phyloP scores from a whole-genome alignment of 1,140 invertebrate species.

The Trigoniulus corallinus region DNA sequence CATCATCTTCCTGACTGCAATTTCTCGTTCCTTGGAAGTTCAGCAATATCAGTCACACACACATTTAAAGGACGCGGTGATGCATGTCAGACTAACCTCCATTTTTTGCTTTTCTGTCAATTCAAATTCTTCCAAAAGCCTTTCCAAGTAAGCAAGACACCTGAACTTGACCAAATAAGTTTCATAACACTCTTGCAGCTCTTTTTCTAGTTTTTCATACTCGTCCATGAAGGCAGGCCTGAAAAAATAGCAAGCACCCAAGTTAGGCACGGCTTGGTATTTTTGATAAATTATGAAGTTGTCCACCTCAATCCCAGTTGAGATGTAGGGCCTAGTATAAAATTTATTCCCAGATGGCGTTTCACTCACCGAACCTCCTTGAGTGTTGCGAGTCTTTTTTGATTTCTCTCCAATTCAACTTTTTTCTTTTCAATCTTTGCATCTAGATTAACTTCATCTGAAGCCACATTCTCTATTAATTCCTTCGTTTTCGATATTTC shows the following conservation, averaged over 20 bases:
- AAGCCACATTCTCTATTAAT: constrained; percentile 65
- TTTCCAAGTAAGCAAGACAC: constrained; percentile 65
- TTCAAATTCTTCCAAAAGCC: constrained; percentile 50
- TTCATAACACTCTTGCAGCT: constrained; percentile 68
- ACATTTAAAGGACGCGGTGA: neutral
- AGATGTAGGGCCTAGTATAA: neutral
- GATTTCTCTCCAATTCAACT: constrained; percentile 75
- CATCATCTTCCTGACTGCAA: constrained; percentile 31
- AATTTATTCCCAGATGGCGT: neutral
- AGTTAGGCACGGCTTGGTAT: neutral
- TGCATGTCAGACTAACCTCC: constrained; percentile 31
- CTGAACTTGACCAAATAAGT: constrained; percentile 74
- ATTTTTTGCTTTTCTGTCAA: constrained; percentile 49
- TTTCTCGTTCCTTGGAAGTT: constrained; percentile 21
- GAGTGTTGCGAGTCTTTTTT: constrained; percentile 78
- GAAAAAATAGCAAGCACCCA: too few relatives aligned
- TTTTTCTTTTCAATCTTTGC: constrained; percentile 79
- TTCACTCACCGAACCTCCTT: constrained; percentile 65
- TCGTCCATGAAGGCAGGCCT: constrained; percentile 96
- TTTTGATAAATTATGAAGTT: neutral
- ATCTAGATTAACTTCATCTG: constrained; percentile 69
- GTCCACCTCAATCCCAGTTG: neutral
- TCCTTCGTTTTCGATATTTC: constrained; percentile 53
- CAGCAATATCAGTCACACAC: neutral
- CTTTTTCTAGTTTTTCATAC: constrained; percentile 75